Percentiles rank a stretch among this genome's conserved stretches.
phyloP scores from a whole-genome alignment of 2,113 vertebrate species.

The Heterochromis multidens region DNA sequence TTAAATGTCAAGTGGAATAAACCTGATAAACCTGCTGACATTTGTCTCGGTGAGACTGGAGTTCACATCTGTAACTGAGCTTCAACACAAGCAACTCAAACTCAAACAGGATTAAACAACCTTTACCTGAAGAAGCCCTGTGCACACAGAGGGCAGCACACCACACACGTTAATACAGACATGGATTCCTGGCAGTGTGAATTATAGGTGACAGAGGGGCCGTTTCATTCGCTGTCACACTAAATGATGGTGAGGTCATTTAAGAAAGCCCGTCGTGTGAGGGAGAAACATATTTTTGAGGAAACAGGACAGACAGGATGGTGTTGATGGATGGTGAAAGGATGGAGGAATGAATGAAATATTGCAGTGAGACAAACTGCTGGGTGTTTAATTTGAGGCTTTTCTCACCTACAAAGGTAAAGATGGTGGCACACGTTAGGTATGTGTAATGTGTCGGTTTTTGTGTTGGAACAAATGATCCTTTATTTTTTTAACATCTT shows the following conservation, averaged over 20 bases:
- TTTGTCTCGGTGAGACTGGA: not conserved
- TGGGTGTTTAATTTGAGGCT: not conserved
- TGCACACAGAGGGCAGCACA: not conserved
- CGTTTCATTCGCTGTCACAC: not conserved
- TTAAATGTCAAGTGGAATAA: conserved; percentile 12
- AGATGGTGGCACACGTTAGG: not conserved
- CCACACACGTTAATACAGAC: not conserved
- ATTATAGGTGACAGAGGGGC: not conserved
- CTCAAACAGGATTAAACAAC: not conserved
- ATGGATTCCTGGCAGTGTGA: not conserved
- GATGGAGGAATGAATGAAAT: not conserved
- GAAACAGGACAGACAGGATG: not conserved
- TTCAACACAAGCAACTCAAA: not conserved
- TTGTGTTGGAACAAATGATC: not conserved
- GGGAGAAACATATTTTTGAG: not conserved
- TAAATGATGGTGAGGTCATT: not conserved
- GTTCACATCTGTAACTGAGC: not conserved
- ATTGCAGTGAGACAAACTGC: not conserved
- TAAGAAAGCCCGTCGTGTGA: not conserved
- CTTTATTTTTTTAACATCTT: not conserved
- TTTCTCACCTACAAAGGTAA: not conserved
- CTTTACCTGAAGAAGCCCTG: not conserved
- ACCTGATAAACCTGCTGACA: not conserved
- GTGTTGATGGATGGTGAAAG: not conserved
- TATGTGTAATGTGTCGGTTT: not conserved